Conservation (phyloP, 2,888 invertebrate species). For the Drosophila melanosoma region DNA sequence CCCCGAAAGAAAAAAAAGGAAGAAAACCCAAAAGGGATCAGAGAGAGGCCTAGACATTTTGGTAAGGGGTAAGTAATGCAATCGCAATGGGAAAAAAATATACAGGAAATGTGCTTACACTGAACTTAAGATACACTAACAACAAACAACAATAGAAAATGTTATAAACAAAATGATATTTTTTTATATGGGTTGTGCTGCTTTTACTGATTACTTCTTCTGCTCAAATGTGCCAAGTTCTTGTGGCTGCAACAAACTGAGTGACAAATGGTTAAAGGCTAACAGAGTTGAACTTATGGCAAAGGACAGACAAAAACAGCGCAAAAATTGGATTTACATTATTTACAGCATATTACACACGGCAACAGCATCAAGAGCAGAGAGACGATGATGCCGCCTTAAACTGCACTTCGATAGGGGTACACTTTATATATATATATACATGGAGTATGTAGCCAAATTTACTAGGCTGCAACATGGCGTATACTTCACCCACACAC, state of each 20-base stretch:
- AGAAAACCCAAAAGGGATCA: constrained; percentile 27
- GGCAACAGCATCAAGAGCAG: constrained; percentile 6
- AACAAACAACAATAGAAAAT: background rate
- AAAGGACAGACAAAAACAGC: constrained; percentile 27
- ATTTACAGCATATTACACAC: constrained; percentile 75
- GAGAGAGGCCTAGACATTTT: constrained; percentile 15
- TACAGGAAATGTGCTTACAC: background rate
- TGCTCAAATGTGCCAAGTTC: background rate
- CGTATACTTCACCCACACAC: constrained; percentile 64
- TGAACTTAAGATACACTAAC: constrained; percentile 42
- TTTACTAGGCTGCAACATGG: constrained; percentile 57
- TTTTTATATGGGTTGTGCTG: background rate
- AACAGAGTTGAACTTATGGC: constrained; percentile 16
- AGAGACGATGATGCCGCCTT: constrained; percentile 13
- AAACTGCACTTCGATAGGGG: constrained; percentile 37
- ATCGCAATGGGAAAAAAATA: constrained; percentile 24
- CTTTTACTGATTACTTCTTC: background rate
- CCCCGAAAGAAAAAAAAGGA: constrained; percentile 23
- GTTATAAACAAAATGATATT: background rate
- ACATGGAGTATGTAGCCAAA: constrained; percentile 13
- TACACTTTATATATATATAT: constrained; percentile 20
- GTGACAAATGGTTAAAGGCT: background rate
- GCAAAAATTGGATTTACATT: constrained; percentile 76
- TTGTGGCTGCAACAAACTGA: background rate
- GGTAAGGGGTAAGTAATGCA: constrained; percentile 48